These are phyloP conservation scores for Cercopithecus mona DNA, from an alignment of 2,113 vertebrate species.

Conservation along the genomic window DNA sequence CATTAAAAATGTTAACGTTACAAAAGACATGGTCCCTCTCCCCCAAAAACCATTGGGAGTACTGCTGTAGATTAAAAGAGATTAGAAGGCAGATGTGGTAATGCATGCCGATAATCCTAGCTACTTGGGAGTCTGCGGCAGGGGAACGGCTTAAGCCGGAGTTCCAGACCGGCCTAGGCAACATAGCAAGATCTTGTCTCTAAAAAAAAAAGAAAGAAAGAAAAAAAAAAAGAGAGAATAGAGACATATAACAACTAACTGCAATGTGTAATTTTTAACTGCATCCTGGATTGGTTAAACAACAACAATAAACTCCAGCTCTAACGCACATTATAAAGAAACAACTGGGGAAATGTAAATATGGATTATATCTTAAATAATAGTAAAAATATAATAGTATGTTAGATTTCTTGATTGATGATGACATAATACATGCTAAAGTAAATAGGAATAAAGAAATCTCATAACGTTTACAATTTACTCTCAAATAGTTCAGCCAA, in stretches of 20 bases:
- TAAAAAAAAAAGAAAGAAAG: not conserved
- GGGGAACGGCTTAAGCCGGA: not conserved
- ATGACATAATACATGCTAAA: not conserved
- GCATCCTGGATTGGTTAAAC: not conserved
- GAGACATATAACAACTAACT: not conserved
- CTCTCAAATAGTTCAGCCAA: not conserved
- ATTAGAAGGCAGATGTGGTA: not conserved
- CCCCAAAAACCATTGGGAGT: not conserved
- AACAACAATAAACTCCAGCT: not conserved
- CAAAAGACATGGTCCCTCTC: not conserved
- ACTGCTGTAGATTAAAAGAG: not conserved
- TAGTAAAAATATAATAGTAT: not conserved
- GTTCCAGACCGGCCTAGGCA: not conserved
- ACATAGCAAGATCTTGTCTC: not conserved
- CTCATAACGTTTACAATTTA: not conserved
- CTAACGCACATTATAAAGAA: not conserved
- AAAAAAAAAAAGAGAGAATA: not conserved
- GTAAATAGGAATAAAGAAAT: constrained; percentile 27
- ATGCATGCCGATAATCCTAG: not conserved
- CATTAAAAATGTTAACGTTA: not conserved
- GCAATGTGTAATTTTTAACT: not conserved
- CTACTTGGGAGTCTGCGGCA: not conserved
- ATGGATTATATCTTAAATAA: not conserved
- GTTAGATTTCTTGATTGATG: not conserved
- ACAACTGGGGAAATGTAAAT: not conserved